phyloP scores from a whole-genome alignment of 2,113 vertebrate species.

The Chamaea fasciata region DNA sequence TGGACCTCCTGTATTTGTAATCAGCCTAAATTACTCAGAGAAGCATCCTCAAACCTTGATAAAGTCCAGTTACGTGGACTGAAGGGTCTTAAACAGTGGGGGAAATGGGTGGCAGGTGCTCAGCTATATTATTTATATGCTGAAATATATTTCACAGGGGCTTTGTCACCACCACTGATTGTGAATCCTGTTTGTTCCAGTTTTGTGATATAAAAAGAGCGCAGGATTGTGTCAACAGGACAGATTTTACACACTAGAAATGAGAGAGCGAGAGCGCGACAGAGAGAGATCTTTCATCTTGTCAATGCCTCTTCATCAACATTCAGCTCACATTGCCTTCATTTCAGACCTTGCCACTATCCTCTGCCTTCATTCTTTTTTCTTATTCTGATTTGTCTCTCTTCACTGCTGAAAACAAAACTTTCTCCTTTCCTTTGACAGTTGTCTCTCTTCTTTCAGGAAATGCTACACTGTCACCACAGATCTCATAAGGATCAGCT shows the following conservation, averaged over 20 bases:
- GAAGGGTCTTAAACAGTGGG: background rate
- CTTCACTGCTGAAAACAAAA: background rate
- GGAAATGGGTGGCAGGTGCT: background rate
- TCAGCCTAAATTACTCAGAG: background rate
- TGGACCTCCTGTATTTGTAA: background rate
- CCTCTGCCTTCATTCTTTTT: slow-evolving; percentile 20
- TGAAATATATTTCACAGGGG: background rate
- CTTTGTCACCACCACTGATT: background rate
- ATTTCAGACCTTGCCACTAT: slow-evolving; percentile 59
- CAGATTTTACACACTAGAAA: slow-evolving; percentile 70
- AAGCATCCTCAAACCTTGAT: background rate
- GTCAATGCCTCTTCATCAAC: slow-evolving; percentile 75
- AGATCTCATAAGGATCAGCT: background rate
- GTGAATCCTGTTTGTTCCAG: background rate
- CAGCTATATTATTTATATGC: background rate
- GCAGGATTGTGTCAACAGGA: slow-evolving; percentile 59
- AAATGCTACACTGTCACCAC: background rate
- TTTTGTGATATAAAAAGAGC: background rate
- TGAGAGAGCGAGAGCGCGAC: background rate
- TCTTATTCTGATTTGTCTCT: slow-evolving; percentile 55
- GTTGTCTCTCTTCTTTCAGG: background rate
- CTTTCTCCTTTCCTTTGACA: slow-evolving; percentile 13
- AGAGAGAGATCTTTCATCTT: slow-evolving; percentile 66
- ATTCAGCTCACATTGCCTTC: slow-evolving; percentile 75
- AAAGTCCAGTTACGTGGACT: background rate